These are phyloP conservation scores for Melanotaenia nigrans DNA, from an alignment of 2,797 vertebrate genomes.

Conservation along the genomic window DNA sequence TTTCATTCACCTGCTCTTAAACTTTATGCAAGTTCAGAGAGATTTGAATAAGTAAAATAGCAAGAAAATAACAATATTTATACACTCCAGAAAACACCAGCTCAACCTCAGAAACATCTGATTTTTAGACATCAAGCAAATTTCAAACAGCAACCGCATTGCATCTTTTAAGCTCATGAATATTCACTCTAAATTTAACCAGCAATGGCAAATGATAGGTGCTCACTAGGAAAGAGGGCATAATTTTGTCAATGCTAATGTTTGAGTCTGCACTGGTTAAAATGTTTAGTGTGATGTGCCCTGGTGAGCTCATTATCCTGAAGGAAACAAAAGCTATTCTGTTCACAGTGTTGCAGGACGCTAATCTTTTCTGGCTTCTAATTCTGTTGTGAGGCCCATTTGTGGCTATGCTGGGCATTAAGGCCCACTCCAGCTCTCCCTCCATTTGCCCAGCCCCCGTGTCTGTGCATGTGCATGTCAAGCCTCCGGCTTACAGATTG, in stretches of 20 bases:
- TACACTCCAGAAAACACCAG: not conserved
- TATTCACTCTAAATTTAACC: conserved; percentile 45
- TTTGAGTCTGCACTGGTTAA: conserved; percentile 51
- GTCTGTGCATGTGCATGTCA: conserved; percentile 65
- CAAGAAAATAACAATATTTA: not conserved
- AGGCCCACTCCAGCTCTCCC: conserved; percentile 41
- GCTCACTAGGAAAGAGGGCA: conserved; percentile 32
- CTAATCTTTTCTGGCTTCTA: conserved; percentile 87
- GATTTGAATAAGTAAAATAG: not conserved
- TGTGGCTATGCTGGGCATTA: conserved; percentile 55
- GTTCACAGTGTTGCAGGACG: conserved; percentile 77
- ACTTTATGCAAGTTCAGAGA: not conserved
- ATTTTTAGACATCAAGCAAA: conserved; percentile 29
- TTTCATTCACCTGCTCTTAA: not conserved
- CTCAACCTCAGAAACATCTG: conserved; percentile 9
- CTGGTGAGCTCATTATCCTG: conserved; percentile 79
- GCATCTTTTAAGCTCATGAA: conserved; percentile 41
- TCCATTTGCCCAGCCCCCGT: conserved; percentile 46
- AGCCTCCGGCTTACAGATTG: conserved; percentile 18
- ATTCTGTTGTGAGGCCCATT: conserved; percentile 73
- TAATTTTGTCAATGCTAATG: conserved; percentile 46
- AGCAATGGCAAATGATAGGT: conserved; percentile 25
- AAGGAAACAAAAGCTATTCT: conserved; percentile 84
- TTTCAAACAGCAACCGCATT: conserved; percentile 18
- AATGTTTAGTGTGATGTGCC: conserved; percentile 65